Percentiles rank a stretch among this genome's conserved stretches.
phyloP scores from a whole-genome alignment of 2,113 vertebrate species.

The Rhipidura dahli region DNA sequence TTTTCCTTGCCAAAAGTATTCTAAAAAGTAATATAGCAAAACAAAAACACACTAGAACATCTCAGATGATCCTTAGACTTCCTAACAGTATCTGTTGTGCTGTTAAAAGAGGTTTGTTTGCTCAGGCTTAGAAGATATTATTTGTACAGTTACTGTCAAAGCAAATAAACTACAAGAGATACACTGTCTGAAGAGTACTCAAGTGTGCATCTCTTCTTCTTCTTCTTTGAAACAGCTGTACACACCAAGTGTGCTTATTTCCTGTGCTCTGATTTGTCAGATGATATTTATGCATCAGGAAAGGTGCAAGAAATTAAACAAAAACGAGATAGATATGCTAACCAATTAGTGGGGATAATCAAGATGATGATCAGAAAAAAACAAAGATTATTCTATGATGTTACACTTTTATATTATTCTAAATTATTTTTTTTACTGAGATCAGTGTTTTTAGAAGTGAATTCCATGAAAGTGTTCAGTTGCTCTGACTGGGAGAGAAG shows the following conservation, averaged over 20 bases:
- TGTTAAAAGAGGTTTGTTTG: neutral
- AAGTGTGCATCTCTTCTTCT: neutral
- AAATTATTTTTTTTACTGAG: neutral
- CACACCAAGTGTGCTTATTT: neutral
- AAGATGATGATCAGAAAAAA: neutral
- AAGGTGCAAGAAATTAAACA: neutral
- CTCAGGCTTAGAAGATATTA: neutral
- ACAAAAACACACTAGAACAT: neutral
- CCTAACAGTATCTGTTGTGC: neutral
- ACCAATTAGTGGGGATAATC: neutral
- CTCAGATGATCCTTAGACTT: neutral
- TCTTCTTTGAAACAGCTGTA: neutral
- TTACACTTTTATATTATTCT: neutral
- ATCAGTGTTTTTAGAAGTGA: neutral
- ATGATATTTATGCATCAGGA: neutral
- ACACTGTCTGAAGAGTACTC: neutral
- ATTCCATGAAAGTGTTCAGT: neutral
- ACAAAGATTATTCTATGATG: neutral
- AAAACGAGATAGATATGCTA: neutral
- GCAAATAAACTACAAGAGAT: conserved; percentile 18
- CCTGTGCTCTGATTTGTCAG: neutral
- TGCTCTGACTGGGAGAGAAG: neutral
- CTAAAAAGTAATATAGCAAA: neutral
- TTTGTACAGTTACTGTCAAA: conserved; percentile 36
- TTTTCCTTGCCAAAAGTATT: neutral